Evolutionary conservation across 2,113 vertebrate genomes (phyloP).

Genomic region (Falco punctatus): DNA sequence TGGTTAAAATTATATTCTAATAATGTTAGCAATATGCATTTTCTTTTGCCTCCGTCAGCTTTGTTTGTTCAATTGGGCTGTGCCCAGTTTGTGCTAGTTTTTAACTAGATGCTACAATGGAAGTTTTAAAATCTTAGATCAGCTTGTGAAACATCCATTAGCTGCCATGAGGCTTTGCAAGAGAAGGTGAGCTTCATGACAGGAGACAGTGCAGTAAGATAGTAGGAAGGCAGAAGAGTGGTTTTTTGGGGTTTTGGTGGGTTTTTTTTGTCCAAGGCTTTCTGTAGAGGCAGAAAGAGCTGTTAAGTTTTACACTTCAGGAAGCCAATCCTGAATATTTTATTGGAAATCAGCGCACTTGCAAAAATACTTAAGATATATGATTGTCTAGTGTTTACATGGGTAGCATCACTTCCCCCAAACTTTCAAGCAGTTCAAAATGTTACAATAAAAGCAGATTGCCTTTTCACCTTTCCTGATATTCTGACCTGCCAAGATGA

Average conservation of each 20-base stretch:
- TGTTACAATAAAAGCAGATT: not conserved
- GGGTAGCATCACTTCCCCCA: accelerated
- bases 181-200: not conserved
- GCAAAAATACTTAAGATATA: not conserved
- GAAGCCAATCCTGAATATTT: not conserved
- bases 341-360: not conserved
- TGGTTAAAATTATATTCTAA: not conserved
- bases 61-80: not conserved
- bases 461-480: not conserved
- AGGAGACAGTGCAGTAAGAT: not conserved
- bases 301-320: not conserved
- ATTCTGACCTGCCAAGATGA: not conserved
- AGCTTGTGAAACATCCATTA: not conserved
- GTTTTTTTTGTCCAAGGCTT: not conserved
- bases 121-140: not conserved
- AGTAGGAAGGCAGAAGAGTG: not conserved
- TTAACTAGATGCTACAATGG: accelerated
- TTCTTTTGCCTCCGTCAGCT: not conserved
- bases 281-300: not conserved
- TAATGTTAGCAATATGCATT: not conserved
- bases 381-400: not conserved
- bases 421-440: not conserved
- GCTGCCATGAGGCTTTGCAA: not conserved
- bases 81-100: not conserved
- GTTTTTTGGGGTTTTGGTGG: too few relatives aligned